Evolutionary conservation across 2,797 vertebrate species (phyloP).

Genomic region (Phalanger gymnotis): DNA sequence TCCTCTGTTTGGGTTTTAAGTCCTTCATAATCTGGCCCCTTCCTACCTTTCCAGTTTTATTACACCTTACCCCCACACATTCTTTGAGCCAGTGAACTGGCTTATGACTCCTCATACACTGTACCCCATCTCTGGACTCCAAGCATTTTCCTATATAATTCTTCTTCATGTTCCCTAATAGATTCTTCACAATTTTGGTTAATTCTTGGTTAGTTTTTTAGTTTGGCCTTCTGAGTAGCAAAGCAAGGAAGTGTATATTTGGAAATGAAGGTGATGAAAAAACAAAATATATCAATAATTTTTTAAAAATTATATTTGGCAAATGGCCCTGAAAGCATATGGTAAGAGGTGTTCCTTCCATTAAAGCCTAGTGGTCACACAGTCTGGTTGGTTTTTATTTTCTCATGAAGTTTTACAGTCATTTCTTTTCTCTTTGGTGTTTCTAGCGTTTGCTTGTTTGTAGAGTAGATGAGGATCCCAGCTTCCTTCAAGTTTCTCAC

Average conservation of each 20-base stretch:
- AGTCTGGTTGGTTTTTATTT: background rate
- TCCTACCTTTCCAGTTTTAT: background rate
- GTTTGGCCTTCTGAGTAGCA: background rate
- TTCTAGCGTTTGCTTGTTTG: background rate
- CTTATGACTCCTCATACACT: background rate
- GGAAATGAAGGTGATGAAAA: background rate
- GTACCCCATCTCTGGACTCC: background rate
- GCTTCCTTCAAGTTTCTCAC: background rate
- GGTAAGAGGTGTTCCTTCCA: constrained; percentile 47
- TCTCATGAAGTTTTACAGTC: background rate
- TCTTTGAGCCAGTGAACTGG: background rate
- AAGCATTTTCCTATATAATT: background rate
- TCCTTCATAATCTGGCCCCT: background rate
- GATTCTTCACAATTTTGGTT: background rate
- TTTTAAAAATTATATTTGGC: constrained; percentile 62
- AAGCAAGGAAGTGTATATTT: background rate
- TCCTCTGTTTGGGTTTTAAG: background rate
- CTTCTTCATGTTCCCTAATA: background rate
- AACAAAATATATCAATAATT: constrained; percentile 65
- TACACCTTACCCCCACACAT: background rate
- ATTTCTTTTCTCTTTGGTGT: background rate
- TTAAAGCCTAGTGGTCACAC: constrained; percentile 77
- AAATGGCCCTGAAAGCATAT: constrained; percentile 77
- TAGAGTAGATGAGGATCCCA: background rate
- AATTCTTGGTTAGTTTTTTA: background rate